Percentiles rank a stretch among this genome's conserved stretches.
Conservation (phyloP, 2,888 invertebrate species). For the Pachymerium ferrugineum region DNA sequence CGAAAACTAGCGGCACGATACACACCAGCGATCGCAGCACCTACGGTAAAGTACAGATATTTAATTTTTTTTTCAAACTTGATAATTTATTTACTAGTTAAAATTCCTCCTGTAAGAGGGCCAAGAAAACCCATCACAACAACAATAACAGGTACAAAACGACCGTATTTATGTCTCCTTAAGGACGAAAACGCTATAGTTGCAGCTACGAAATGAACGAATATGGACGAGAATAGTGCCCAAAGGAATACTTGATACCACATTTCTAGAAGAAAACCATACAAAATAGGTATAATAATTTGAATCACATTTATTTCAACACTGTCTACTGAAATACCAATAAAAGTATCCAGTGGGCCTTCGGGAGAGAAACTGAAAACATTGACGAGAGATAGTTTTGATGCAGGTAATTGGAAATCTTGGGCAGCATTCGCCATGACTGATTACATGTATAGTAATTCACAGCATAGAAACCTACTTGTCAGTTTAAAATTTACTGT, state of each 20-base stretch:
- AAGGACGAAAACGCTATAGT: constrained; percentile 84
- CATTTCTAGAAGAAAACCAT: constrained; percentile 72
- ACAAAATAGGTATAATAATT: background rate
- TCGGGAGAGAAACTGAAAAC: constrained; percentile 62
- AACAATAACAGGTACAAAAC: constrained; percentile 83
- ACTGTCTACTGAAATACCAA: constrained; percentile 41
- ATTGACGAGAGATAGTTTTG: constrained; percentile 54
- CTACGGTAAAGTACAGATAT: constrained; percentile 39
- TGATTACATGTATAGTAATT: background rate
- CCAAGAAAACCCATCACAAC: constrained; percentile 83
- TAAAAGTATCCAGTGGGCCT: constrained; percentile 51
- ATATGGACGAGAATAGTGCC: constrained; percentile 88
- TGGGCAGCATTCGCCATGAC: constrained; percentile 1
- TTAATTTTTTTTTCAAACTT: background rate
- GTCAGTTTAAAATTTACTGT: background rate
- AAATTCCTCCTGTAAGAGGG: constrained; percentile 79
- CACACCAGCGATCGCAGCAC: constrained; percentile 85
- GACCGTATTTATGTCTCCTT: constrained; percentile 86
- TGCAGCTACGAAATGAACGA: constrained; percentile 82
- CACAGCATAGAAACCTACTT: background rate
- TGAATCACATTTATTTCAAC: too few relatives aligned
- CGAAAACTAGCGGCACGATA: constrained; percentile 81
- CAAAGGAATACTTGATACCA: constrained; percentile 96
- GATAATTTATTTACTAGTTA: constrained; percentile 58
- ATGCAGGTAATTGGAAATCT: constrained; percentile 23